Evolutionary conservation across 2,797 vertebrate genomes (phyloP).

Genomic region (Pseudotriccus pelzelni): DNA sequence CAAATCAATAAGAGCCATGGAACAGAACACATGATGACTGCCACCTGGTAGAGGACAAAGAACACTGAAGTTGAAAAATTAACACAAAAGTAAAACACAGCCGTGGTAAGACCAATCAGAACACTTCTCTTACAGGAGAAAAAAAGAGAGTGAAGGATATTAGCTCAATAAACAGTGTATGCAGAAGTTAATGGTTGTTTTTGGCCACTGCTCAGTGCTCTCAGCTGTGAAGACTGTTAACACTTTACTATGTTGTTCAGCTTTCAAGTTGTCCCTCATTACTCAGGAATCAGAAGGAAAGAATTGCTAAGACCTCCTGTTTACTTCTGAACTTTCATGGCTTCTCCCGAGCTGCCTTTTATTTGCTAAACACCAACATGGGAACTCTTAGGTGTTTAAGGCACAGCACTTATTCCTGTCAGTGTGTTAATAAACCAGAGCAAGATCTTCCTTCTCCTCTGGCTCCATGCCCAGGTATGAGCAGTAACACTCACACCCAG

Average conservation of each 20-base stretch:
- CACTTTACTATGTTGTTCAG: neutral
- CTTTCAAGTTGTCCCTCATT: neutral
- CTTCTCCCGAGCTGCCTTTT: neutral
- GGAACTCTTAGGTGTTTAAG: neutral
- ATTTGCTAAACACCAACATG: neutral
- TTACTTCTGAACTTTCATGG: neutral
- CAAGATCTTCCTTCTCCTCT: neutral
- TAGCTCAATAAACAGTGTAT: neutral
- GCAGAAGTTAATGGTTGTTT: neutral
- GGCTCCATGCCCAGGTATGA: neutral
- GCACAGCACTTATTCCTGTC: neutral
- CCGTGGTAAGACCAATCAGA: neutral
- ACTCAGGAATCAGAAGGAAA: neutral
- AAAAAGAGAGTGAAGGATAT: neutral
- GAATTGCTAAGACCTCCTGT: neutral
- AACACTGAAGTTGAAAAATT: conserved; percentile 16
- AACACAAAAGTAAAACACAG: neutral
- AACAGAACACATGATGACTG: conserved; percentile 29
- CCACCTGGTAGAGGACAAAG: conserved; percentile 53
- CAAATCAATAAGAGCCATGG: conserved; percentile 70
- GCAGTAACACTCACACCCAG: neutral
- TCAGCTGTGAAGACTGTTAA: neutral
- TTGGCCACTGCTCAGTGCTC: neutral
- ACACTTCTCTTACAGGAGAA: neutral
- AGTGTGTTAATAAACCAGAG: neutral